These are phyloP conservation scores for Xanthia icteritia DNA, from an alignment of 2,888 invertebrate genomes.

Conservation along the genomic window DNA sequence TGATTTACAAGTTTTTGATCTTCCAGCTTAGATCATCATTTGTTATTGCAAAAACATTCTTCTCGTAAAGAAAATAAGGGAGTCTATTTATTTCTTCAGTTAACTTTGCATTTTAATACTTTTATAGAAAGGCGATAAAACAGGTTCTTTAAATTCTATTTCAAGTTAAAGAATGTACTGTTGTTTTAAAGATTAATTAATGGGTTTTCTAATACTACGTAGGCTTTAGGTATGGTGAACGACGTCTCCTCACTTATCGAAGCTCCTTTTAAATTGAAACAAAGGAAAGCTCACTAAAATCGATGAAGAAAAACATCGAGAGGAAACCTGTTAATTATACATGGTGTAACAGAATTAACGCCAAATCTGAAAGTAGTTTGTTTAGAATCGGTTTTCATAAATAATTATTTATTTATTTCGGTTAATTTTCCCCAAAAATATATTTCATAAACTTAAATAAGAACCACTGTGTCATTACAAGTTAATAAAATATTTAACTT, in stretches of 20 bases:
- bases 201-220: neutral
- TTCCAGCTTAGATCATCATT: neutral
- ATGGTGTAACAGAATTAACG: neutral
- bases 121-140: slow-evolving; percentile 15
- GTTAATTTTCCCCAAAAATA: neutral
- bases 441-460: too few relatives aligned
- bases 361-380: neutral
- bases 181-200: slow-evolving; percentile 19
- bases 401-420: neutral
- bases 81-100: neutral
- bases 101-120: neutral
- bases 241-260: neutral
- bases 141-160: slow-evolving; percentile 12
- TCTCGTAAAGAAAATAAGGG: neutral
- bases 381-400: neutral
- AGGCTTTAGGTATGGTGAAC: neutral
- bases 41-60: slow-evolving; percentile 10
- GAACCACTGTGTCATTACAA: too few relatives aligned
- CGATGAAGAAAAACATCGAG: neutral
- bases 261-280: neutral
- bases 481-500: too few relatives aligned
- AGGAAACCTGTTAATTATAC: neutral
- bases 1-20: slow-evolving; percentile 24
- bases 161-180: neutral
- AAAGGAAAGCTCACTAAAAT: neutral